A percentile compares a stretch with the other conserved stretches of the same genome.
phyloP scores from a whole-genome alignment of 2,113 vertebrate genomes.

The Tetrao urogallus region DNA sequence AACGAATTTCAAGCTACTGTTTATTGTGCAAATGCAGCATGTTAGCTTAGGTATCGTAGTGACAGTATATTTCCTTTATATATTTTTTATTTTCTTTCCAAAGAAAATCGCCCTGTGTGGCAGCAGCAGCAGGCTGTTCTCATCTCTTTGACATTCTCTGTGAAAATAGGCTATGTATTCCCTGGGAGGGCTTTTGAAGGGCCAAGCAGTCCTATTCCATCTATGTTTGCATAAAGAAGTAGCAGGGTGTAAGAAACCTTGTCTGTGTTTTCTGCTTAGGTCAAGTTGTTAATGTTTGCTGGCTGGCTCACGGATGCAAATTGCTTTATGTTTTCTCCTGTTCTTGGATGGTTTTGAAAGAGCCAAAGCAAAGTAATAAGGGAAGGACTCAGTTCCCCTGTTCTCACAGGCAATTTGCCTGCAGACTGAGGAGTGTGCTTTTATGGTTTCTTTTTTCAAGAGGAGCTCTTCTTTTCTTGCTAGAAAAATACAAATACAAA shows the following conservation, averaged over 20 bases:
- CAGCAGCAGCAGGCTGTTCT: background rate
- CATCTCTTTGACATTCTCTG: background rate
- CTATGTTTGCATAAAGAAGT: background rate
- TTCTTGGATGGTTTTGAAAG: background rate
- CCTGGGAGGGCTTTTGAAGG: background rate
- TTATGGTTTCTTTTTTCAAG: background rate
- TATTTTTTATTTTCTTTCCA: background rate
- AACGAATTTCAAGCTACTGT: background rate
- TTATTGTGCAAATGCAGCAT: conserved; percentile 58
- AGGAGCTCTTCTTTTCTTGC: background rate
- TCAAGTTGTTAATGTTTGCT: background rate
- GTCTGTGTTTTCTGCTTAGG: background rate
- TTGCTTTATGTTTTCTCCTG: background rate
- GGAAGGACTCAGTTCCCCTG: background rate
- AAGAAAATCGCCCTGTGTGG: background rate
- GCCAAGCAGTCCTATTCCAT: background rate
- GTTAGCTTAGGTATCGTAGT: background rate
- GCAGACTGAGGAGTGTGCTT: background rate
- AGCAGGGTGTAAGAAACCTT: background rate
- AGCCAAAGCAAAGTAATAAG: background rate
- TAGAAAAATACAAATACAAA: background rate
- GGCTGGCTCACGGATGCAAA: background rate
- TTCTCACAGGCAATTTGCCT: background rate
- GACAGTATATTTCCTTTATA: background rate
- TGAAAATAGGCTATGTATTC: background rate